phyloP scores from a whole-genome alignment of 1,140 invertebrate species.

The Carcinoscorpius rotundicauda region DNA sequence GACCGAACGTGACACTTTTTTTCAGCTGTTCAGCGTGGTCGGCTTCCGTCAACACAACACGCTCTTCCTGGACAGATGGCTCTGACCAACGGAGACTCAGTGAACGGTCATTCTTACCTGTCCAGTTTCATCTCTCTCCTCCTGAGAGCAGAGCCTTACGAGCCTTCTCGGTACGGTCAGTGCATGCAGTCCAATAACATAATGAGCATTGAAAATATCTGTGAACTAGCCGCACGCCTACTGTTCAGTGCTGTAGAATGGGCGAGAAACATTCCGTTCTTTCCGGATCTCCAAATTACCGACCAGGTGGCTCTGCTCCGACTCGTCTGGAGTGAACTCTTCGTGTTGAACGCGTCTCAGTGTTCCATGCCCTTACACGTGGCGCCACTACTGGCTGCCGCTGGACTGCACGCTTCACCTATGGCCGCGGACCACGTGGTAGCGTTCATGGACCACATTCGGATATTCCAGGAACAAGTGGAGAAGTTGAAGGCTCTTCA shows the following conservation, averaged over 20 bases:
- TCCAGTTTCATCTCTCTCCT: conserved; percentile 90
- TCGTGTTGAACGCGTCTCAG: conserved; percentile 93
- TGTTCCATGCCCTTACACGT: conserved; percentile 94
- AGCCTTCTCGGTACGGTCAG: conserved; percentile 83
- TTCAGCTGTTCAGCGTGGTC: conserved; percentile 87
- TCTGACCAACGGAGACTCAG: conserved; percentile 22
- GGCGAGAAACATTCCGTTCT: conserved; percentile 94
- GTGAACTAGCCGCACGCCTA: conserved; percentile 83
- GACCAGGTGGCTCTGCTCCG: conserved; percentile 80
- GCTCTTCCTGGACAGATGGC: conserved; percentile 47
- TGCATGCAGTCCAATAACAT: no score
- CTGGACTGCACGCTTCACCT: conserved; percentile 62
- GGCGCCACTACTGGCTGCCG: conserved; percentile 81
- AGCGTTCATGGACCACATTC: conserved; percentile 46
- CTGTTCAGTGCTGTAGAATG: conserved; percentile 94
- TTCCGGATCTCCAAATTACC: conserved; percentile 75
- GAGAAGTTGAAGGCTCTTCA: conserved; percentile 93
- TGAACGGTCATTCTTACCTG: conserved; percentile 78
- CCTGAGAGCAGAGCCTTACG: conserved; percentile 76
- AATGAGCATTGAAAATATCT: conserved; percentile 81
- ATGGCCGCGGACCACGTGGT: conserved; percentile 65
- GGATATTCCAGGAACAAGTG: conserved; percentile 94
- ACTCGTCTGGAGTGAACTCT: conserved; percentile 92
- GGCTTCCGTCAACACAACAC: conserved; percentile 49
- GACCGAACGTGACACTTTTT: no score